phyloP scores from a whole-genome alignment of 2,113 vertebrate genomes.

The Chionis minor region DNA sequence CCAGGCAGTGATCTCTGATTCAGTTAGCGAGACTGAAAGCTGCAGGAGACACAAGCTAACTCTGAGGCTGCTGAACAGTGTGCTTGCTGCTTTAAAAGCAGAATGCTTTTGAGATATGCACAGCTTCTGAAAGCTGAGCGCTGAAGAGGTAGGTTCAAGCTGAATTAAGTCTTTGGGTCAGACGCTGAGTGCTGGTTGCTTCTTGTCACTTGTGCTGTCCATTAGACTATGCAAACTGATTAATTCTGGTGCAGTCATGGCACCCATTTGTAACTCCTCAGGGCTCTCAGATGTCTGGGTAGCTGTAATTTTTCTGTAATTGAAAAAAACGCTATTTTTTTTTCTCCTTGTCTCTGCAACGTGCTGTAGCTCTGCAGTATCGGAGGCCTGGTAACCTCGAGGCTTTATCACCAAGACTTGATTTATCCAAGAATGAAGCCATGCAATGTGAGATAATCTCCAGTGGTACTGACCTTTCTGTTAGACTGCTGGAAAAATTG shows the following conservation, averaged over 20 bases:
- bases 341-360: not conserved
- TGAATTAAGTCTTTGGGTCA: not conserved
- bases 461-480: not conserved
- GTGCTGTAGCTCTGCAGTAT: not conserved
- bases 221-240: not conserved
- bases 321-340: not conserved
- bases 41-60: not conserved
- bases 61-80: not conserved
- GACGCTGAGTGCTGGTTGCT: not conserved
- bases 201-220: not conserved
- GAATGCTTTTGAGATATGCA: not conserved
- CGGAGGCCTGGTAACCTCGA: not conserved
- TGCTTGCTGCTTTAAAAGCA: not conserved
- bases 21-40: not conserved
- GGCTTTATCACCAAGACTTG: not conserved
- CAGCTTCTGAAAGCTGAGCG: not conserved
- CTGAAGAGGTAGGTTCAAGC: not conserved
- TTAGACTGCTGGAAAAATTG: not conserved
- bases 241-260: not conserved
- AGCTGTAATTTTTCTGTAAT: not conserved
- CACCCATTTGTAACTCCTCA: not conserved
- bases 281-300: not conserved
- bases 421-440: not conserved
- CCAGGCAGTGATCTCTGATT: not conserved
- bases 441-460: not conserved